Base-by-base conservation (phyloP, 2,797 vertebrate genomes). In the Eulemur albifrons region DNA sequence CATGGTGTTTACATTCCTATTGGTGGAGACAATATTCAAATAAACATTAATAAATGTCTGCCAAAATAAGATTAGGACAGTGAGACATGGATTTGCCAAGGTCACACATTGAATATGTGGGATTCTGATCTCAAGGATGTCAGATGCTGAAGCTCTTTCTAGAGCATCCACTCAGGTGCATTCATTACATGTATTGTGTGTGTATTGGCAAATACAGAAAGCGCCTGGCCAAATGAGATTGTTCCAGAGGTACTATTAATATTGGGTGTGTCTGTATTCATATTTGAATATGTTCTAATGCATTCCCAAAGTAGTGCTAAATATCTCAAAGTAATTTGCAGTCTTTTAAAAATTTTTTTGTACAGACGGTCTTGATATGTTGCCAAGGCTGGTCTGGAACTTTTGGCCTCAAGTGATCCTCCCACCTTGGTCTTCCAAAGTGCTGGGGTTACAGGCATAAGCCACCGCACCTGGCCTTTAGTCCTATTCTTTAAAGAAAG, bases 191-290 rank as follows among this genome's bases (percentile, higher is more conserved):
- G 54, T 38, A 18, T 2, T n/a, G 8, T 50, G 45, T 75, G 23
- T 69, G 30, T 70, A 23, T 84, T 52, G n/a, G 82, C 52, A 87
- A 63, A 75, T 92, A 88, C n/a, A 57, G 52, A 93, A 94, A 69
- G 21, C 79, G 25, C 65, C 45, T 83, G 87, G 70, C 67, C 87
- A 73, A 52, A 73, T 80, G 90, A 93, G 69, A 54, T 40, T 40
- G 43, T 92, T 94, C 21, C 45, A 80, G n/a, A 96, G 72, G 30
- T 88, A 40, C 52, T 87, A 30, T 96, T 96, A 92, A 89, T 87
- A 63, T 81, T 69, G 65, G 59, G 9, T 40, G 35, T 72, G 35
- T 92, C 87, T 50, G 0, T 87, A 52, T 73, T 93, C 91, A 15
- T 52, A 91, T 61, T 63, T 90, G 63, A 91, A 21, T 89, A 35